Base-by-base conservation (phyloP, 2,113 vertebrate genomes). In the Silurus meridionalis region DNA sequence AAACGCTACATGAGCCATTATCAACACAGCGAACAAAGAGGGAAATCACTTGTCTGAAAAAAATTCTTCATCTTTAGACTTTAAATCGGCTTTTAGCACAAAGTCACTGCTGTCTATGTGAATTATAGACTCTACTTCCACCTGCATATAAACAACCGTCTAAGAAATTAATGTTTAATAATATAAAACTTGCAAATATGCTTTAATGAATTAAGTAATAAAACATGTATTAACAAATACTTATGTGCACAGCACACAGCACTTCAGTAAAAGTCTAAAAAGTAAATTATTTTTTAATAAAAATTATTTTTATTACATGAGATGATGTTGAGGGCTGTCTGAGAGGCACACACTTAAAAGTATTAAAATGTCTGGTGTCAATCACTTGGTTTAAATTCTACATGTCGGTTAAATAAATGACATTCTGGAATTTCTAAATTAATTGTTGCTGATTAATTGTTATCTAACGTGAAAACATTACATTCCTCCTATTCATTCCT, bases 1-100 rank as follows among this genome's bases (percentile, higher is more conserved):
- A 95, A 88, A 96, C 92, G 94, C 94, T 94, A 95, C 94, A 94
- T 95, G 94, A 95, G 96, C 95, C 87, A 88, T 88, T 85, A 88
- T 85, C 72, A 67, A 82, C 84, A 78, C 61, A 25, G 52, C 0
- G 79, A 85, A 64, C 61, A 57, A 52, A 64, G 46, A 46, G 58
- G 61, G 64, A 80, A 82, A 84, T 50, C 61, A 66, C 50, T 37
- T 48, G 25, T n/a, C 63, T 83, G 74, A 84, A 91, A 86, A 78
- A 80, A 66, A 84, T 79, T 82, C 66, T 61, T 78, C 60, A 53
- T 66, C 60, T 72, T 79, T 46, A 21, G n/a, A 61, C 74, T 79
- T 67, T 53, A 79, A 79, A 79, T 83, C 21, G 50, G 64, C 85
- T 82, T 82, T 74, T 86, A 77, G 25, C 48, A 75, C 80, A 77